Conservation (phyloP, 2,797 vertebrate species). For the Xyrichtys novacula region DNA sequence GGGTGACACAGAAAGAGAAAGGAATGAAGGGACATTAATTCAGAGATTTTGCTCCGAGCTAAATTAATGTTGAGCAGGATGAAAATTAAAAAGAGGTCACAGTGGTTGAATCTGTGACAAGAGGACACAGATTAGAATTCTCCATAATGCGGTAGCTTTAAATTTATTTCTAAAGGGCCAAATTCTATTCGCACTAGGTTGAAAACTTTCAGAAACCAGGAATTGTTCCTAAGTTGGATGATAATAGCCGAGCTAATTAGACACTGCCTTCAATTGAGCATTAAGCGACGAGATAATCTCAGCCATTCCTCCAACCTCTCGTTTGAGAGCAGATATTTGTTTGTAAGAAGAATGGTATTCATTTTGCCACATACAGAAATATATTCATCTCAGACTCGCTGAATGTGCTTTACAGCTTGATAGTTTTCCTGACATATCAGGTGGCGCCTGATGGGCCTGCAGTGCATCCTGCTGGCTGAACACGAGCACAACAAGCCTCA, state of each 20-base stretch:
- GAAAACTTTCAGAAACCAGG: constrained; percentile 73
- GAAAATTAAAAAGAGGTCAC: constrained; percentile 78
- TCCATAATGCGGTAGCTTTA: constrained; percentile 64
- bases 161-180: constrained; percentile 70
- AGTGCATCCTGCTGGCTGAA: constrained; percentile 81
- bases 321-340: constrained; percentile 80
- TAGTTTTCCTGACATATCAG: constrained; percentile 51
- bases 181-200: constrained; percentile 62
- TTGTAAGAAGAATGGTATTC: constrained; percentile 81
- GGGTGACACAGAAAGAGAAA: constrained; percentile 61
- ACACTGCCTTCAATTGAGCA: constrained; percentile 81
- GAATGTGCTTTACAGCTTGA: constrained; percentile 58
- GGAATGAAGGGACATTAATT: constrained; percentile 70
- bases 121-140: constrained; percentile 73
- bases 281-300: constrained; percentile 81
- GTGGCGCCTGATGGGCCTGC: constrained; percentile 63
- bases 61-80: constrained; percentile 75
- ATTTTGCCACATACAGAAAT: constrained; percentile 77
- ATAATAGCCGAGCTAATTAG: constrained; percentile 83
- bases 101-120: constrained; percentile 72
- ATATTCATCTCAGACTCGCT: constrained; percentile 67
- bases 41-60: constrained; percentile 72
- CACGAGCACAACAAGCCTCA: constrained; percentile 67
- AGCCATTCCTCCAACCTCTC: constrained; percentile 77
- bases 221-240: constrained; percentile 74